These are phyloP conservation scores for Heliconius hortense DNA, from an alignment of 2,888 invertebrate genomes.

Conservation along the genomic window DNA sequence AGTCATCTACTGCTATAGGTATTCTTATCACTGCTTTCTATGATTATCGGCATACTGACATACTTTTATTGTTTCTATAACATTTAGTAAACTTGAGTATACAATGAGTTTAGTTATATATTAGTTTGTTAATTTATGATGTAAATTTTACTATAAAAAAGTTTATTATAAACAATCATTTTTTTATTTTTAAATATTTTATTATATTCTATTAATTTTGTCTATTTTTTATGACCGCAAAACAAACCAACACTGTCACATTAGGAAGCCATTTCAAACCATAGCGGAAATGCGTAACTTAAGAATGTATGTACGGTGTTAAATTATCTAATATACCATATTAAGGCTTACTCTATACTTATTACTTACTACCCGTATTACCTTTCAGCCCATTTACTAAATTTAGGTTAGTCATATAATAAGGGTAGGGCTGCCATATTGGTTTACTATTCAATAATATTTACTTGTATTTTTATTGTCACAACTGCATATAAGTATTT, in stretches of 20 bases:
- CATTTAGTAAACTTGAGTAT: neutral
- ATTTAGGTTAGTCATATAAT: slow-evolving; percentile 5
- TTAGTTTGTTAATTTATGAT: too few species aligned
- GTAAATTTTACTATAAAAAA: too few species aligned
- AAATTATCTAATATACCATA: slow-evolving; percentile 12
- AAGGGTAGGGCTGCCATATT: neutral
- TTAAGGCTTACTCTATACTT: slow-evolving; percentile 9
- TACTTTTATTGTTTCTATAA: neutral
- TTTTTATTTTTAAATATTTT: too few species aligned
- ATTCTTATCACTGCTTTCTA: neutral
- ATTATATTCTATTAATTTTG: neutral
- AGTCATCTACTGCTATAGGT: neutral
- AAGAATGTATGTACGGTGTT: slow-evolving; percentile 18
- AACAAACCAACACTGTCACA: neutral
- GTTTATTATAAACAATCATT: too few species aligned
- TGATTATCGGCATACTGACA: neutral
- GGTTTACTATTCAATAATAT: neutral
- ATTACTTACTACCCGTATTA: neutral
- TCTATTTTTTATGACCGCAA: neutral
- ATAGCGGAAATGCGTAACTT: slow-evolving; percentile 17
- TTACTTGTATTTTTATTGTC: neutral
- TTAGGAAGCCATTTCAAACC: slow-evolving; percentile 4
- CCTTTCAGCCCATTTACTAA: slow-evolving; percentile 2
- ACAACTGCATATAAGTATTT: too few species aligned
- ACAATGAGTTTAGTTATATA: neutral